Evolutionary conservation across 92 coral and sea anemone species (phyloP), one percentile per base, ranked within the genome.

Genomic region (Palythoa grandiflora): DNA sequence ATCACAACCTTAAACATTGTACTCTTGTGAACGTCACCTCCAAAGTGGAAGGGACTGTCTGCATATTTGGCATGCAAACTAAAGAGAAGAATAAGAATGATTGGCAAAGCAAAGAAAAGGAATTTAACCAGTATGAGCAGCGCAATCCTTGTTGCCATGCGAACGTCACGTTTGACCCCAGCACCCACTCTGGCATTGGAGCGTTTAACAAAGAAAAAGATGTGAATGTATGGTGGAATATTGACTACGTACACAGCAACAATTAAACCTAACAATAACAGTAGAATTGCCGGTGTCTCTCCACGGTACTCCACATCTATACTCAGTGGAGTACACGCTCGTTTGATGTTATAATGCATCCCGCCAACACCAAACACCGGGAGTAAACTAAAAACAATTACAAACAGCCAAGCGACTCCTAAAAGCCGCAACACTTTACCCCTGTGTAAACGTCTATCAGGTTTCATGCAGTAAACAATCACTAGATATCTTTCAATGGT

Each of bases 321-420:
- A 40, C 96, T 94, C 77, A 92, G 59, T 11, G 96, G 96, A 13
- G 96, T 89, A 87, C 96, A 94, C 14, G 96, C 96, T 54, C 96
- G 93, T 68, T 94, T 88, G 54, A 94, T 94, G 57, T 94, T 94
- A 80, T 94, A 94, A 47, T 83, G 93, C 74, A 94, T 55, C 11
- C 96, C 96, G 5, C 93, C 96, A 61, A 94, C 96, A 53, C 93
- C 93, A 90, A 94, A 94, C 1, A 88, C 75, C 68, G 96, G 96
- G 71, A 94, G 75, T 11, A 92, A 74, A 9, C 94, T 90, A 77
- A 92, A 94, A 6, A 88, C 50, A 21, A 87, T 48, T 3, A 91
- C 94, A 3, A 78, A 15, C 8, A 57, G 71, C 96, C 96, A 94
- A 54, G 92, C 94, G 13, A 91, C 74, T n/a, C 78, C 44, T 77